These are phyloP conservation scores for Dendroctonus ponderosae DNA, from an alignment of 1,140 invertebrate species.

Conservation along the genomic window DNA sequence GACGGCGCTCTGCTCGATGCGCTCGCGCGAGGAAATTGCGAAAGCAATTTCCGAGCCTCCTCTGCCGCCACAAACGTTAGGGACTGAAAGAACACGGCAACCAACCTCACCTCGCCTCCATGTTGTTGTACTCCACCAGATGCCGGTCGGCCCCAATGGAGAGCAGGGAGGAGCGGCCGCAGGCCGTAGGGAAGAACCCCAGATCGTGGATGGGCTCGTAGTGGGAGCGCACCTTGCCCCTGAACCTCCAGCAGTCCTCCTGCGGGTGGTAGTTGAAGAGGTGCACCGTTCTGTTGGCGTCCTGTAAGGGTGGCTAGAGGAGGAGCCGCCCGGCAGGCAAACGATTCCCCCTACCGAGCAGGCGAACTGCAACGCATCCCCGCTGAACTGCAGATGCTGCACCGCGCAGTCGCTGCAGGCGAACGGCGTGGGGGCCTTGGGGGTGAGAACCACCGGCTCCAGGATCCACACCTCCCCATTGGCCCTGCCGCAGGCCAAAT, in stretches of 20 bases:
- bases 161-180: constrained; percentile 50
- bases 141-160: constrained; percentile 61
- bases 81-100: too few relatives aligned
- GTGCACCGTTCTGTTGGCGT: constrained; percentile 53
- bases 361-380: constrained; percentile 56
- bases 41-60: constrained; percentile 37
- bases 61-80: too few relatives aligned
- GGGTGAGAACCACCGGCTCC: constrained; percentile 55
- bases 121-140: constrained; percentile 63
- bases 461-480: constrained; percentile 58
- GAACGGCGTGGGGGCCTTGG: constrained; percentile 52
- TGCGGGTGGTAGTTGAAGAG: constrained; percentile 55
- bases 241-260: constrained; percentile 52
- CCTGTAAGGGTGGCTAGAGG: constrained; percentile 46
- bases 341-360: constrained; percentile 51
- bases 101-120: too few relatives aligned
- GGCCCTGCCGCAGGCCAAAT: constrained; percentile 56
- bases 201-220: constrained; percentile 56
- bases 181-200: constrained; percentile 51
- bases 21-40: constrained; percentile 41
- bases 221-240: constrained; percentile 61
- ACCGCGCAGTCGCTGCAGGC: constrained; percentile 52
- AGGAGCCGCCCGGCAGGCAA: background rate
- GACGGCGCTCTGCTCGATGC: constrained; percentile 63
- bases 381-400: constrained; percentile 54